These are phyloP conservation scores for Gonatopus flavifemur DNA, from an alignment of 1,140 invertebrate genomes.

Conservation along the genomic window DNA sequence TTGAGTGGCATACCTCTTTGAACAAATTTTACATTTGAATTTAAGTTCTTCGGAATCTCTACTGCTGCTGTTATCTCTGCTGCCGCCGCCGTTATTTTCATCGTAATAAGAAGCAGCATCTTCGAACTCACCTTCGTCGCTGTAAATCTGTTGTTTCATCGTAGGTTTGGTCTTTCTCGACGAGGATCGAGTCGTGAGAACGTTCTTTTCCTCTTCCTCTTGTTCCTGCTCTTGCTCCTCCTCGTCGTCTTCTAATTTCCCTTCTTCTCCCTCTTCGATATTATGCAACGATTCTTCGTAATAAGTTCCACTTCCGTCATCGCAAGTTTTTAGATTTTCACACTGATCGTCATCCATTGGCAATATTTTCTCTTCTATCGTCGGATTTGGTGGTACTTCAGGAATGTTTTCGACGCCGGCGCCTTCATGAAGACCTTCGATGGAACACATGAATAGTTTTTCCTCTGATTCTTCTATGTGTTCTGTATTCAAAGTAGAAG, in stretches of 20 bases:
- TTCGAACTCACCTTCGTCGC: constrained; percentile 37
- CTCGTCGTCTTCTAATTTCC: constrained; percentile 1
- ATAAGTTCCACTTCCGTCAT: constrained; percentile 9
- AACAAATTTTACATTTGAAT: constrained; percentile 49
- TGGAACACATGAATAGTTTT: constrained; percentile 51
- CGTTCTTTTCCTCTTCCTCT: constrained; percentile 19
- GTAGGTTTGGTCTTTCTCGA: constrained; percentile 40
- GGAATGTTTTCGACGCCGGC: constrained; percentile 7
- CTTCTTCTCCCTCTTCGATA: background rate
- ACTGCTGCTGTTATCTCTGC: constrained; percentile 29
- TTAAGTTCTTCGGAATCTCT: constrained; percentile 35
- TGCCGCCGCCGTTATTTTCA: too few relatives aligned
- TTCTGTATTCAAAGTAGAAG: constrained; percentile 18
- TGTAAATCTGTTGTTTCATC: constrained; percentile 31
- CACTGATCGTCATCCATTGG: background rate
- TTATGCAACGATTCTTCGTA: too few relatives aligned
- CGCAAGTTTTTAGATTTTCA: background rate
- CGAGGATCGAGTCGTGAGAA: constrained; percentile 35
- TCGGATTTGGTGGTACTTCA: constrained; percentile 17
- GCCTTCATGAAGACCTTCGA: constrained; percentile 38
- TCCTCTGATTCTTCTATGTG: constrained; percentile 38
- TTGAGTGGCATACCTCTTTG: constrained; percentile 43
- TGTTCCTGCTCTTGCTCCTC: constrained; percentile 10
- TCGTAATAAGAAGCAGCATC: constrained; percentile 42
- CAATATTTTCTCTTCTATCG: background rate